These are phyloP conservation scores for Tetranychus cinnabarinus DNA, from an alignment of 1,140 invertebrate species.

Conservation along the genomic window DNA sequence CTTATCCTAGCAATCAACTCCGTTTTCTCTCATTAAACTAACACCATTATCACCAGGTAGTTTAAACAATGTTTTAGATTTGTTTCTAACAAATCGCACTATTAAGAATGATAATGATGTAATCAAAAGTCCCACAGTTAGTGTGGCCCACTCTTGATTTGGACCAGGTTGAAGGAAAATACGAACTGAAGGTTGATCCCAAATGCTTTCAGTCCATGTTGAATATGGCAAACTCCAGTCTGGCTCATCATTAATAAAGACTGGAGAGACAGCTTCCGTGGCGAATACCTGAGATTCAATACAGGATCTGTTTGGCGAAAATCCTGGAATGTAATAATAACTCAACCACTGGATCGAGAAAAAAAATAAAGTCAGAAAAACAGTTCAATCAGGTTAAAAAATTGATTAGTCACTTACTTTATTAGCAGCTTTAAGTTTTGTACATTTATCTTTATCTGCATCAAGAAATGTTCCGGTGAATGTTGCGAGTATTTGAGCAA, in stretches of 20 bases:
- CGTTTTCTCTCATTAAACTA: not conserved
- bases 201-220: constrained; percentile 75
- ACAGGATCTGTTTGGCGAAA: constrained; percentile 36
- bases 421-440: not conserved
- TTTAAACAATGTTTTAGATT: not conserved
- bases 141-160: constrained; percentile 36
- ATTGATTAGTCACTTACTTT: not conserved
- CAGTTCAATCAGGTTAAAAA: too few relatives aligned
- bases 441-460: not conserved
- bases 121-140: constrained; percentile 16
- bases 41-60: not conserved
- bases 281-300: constrained; percentile 44
- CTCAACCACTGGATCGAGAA: not conserved
- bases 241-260: constrained; percentile 39
- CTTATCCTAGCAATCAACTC: not conserved
- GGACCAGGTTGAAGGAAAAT: constrained; percentile 51
- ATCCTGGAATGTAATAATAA: not conserved
- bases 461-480: not conserved
- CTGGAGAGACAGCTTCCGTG: constrained; percentile 48
- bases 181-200: constrained; percentile 42
- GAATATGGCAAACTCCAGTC: constrained; percentile 57
- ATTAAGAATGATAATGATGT: not conserved
- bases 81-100: not conserved
- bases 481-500: not conserved
- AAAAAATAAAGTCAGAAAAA: too few relatives aligned